A percentile compares a stretch with the other conserved stretches of the same genome.
phyloP scores from a whole-genome alignment of 1,140 invertebrate species.

The Scylla paramamosain region DNA sequence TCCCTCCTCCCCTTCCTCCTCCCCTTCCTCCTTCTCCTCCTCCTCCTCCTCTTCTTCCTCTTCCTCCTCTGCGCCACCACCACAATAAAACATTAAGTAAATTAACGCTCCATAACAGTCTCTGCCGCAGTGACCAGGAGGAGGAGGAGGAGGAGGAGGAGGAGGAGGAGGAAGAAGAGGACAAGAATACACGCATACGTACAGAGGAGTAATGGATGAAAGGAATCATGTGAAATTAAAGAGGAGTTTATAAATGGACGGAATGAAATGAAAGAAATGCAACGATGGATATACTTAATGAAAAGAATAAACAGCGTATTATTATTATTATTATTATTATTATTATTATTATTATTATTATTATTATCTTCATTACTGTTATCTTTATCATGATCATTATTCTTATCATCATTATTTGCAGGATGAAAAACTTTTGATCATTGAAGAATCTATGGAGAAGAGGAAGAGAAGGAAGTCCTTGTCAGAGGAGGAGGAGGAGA shows the following conservation, averaged over 20 bases:
- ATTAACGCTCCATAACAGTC: background rate
- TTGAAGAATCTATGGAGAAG: too few relatives aligned
- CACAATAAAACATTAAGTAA: background rate
- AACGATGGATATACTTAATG: background rate
- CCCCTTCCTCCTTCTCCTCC: background rate
- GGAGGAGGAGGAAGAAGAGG: background rate
- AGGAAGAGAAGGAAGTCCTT: too few relatives aligned
- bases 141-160: conserved; percentile 9
- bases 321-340: too few relatives aligned
- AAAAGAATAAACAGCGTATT: background rate
- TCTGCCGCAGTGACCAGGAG: conserved; percentile 2
- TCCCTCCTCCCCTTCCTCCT: background rate
- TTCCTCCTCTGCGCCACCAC: background rate
- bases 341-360: too few relatives aligned
- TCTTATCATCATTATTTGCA: too few relatives aligned
- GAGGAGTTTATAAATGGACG: too few relatives aligned
- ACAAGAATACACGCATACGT: too few relatives aligned
- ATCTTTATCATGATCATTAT: too few relatives aligned
- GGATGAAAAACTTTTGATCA: too few relatives aligned
- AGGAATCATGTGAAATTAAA: too few relatives aligned
- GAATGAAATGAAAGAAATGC: background rate
- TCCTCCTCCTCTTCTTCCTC: background rate
- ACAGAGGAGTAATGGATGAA: too few relatives aligned
- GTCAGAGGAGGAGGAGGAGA: background rate
- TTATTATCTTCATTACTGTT: too few relatives aligned